Percentiles rank a stretch among this genome's conserved stretches.
phyloP scores from a whole-genome alignment of 2,113 vertebrate genomes.

The Falco punctatus region DNA sequence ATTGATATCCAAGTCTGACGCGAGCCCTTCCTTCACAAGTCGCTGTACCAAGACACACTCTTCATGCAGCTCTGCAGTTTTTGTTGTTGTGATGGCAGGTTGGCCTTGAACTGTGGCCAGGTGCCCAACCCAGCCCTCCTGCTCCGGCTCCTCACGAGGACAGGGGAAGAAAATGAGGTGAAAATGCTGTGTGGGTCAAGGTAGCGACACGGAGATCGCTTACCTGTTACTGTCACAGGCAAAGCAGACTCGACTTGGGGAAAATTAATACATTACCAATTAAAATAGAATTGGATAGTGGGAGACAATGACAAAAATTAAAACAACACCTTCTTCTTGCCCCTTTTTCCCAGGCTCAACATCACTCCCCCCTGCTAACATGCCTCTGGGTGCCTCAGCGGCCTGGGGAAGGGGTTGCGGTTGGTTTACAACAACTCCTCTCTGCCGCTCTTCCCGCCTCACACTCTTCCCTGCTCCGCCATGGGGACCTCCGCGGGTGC shows the following conservation, averaged over 20 bases:
- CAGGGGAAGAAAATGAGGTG: background rate
- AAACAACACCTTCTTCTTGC: background rate
- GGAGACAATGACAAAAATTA: background rate
- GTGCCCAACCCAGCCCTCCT: fast-evolving
- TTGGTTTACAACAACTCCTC: background rate
- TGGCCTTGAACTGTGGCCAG: background rate
- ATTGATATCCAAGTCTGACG: background rate
- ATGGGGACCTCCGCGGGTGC: fast-evolving
- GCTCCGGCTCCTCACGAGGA: background rate
- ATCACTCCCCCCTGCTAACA: background rate
- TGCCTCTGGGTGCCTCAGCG: too few relatives aligned
- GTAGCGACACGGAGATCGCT: background rate
- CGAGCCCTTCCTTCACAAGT: background rate
- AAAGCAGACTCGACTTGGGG: background rate
- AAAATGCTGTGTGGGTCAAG: background rate
- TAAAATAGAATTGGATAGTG: background rate
- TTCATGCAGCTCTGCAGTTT: background rate
- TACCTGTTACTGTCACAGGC: fast-evolving
- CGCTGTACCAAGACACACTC: background rate
- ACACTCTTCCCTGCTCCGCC: fast-evolving
- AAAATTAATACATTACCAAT: too few relatives aligned
- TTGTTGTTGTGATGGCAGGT: too few relatives aligned
- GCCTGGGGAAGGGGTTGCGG: background rate
- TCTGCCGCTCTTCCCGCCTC: background rate
- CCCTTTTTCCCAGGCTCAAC: background rate